A percentile compares a stretch with the other conserved stretches of the same genome.
Evolutionary conservation across 2,113 vertebrate genomes (phyloP).

Genomic region (Datnioides undecimradiatus): DNA sequence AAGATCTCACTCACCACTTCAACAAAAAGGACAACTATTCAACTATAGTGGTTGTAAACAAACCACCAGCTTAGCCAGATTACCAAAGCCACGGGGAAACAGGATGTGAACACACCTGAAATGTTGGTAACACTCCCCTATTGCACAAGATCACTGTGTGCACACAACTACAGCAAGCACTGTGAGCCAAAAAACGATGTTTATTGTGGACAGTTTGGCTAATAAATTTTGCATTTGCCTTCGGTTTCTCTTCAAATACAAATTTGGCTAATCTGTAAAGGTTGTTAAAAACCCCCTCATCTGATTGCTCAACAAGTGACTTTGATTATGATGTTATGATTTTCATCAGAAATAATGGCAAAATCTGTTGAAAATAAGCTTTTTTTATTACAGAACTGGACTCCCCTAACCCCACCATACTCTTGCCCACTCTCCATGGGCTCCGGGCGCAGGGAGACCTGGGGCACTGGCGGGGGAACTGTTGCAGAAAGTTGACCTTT

Average conservation of each 20-base stretch:
- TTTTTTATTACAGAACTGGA: conserved; percentile 11
- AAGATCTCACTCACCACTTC: not conserved
- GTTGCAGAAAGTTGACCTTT: conserved; percentile 78
- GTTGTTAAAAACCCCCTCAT: too few relatives aligned
- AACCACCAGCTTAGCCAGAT: not conserved
- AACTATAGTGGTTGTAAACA: not conserved
- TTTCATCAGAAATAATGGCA: not conserved
- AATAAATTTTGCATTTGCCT: not conserved
- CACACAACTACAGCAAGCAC: not conserved
- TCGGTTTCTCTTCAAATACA: not conserved
- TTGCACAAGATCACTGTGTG: not conserved
- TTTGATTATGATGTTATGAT: not conserved
- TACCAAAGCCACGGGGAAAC: not conserved
- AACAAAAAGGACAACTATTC: not conserved
- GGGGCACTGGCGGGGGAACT: conserved; percentile 40
- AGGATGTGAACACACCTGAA: too few relatives aligned
- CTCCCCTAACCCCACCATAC: conserved; percentile 2
- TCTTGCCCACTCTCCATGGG: conserved; percentile 9
- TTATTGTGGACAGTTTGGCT: not conserved
- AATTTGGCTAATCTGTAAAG: not conserved
- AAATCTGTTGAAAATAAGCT: not conserved
- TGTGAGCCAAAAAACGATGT: too few relatives aligned
- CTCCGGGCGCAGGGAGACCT: not conserved
- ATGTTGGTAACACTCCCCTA: too few relatives aligned
- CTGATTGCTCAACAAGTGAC: conserved; percentile 12